phyloP scores from a whole-genome alignment of 2,113 vertebrate species.

The Todiramphus saurophagus region DNA sequence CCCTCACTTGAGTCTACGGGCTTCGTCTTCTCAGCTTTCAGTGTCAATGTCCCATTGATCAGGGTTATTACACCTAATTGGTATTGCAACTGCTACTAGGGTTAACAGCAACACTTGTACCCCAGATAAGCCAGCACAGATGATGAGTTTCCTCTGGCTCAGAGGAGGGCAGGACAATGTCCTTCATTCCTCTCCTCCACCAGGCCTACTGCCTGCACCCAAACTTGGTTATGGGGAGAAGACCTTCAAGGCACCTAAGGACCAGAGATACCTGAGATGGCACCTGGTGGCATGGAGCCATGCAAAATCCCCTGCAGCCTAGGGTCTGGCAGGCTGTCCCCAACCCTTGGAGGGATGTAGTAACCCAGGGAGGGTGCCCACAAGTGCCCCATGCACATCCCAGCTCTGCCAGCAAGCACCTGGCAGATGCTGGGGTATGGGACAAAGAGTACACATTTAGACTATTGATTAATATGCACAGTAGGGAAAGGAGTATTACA shows the following conservation, averaged over 20 bases:
- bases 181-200: neutral
- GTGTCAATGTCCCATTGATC: neutral
- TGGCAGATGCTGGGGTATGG: neutral
- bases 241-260: neutral
- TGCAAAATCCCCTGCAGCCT: rapidly evolving
- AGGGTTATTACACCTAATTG: neutral
- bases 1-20: rapidly evolving
- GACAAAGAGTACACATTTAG: neutral
- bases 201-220: neutral
- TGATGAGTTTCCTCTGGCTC: neutral
- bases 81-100: neutral
- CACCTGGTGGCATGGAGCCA: neutral
- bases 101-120: neutral
- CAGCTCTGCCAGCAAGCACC: neutral
- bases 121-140: neutral
- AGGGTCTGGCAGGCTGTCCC: neutral
- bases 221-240: neutral
- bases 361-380: neutral
- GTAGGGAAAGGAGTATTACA: neutral
- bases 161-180: neutral
- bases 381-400: rapidly evolving
- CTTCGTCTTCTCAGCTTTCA: neutral
- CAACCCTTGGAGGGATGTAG: neutral
- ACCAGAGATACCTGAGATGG: rapidly evolving
- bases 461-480: neutral